Conservation (phyloP, 23 tunicate species). For the Halocynthia roretzi region DNA sequence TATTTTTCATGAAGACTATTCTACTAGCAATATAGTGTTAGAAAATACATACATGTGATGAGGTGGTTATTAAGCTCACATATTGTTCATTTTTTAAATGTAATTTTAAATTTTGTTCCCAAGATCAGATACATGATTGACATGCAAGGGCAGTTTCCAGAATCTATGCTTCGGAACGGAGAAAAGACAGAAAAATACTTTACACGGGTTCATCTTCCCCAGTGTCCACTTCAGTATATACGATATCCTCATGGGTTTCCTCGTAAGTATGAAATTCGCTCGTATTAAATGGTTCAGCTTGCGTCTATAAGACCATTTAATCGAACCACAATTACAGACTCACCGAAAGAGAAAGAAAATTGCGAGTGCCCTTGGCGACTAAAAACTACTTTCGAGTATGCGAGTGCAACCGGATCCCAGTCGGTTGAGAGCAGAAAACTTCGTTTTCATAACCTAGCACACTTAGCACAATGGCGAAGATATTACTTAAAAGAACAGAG, state of each 20-base stretch:
- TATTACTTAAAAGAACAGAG: neutral
- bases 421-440: conserved; percentile 3
- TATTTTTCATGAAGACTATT: too few relatives aligned
- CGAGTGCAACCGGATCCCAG: neutral
- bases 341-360: neutral
- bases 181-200: conserved; percentile 6
- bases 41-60: too few relatives aligned
- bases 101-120: neutral
- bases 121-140: conserved; percentile 1
- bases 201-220: neutral
- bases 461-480: conserved; percentile 1
- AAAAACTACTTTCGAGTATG: neutral
- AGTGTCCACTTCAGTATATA: neutral
- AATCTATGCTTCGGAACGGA: neutral
- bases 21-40: too few relatives aligned
- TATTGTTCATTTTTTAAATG: too few relatives aligned
- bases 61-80: too few relatives aligned
- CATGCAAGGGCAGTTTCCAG: conserved; percentile 1
- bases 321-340: neutral
- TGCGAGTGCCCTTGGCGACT: conserved; percentile 3
- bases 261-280: neutral
- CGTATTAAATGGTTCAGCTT: too few relatives aligned
- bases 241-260: neutral
- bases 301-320: neutral
- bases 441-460: neutral